phyloP scores from a whole-genome alignment of 2,113 vertebrate species.

The Seriola dumerili region DNA sequence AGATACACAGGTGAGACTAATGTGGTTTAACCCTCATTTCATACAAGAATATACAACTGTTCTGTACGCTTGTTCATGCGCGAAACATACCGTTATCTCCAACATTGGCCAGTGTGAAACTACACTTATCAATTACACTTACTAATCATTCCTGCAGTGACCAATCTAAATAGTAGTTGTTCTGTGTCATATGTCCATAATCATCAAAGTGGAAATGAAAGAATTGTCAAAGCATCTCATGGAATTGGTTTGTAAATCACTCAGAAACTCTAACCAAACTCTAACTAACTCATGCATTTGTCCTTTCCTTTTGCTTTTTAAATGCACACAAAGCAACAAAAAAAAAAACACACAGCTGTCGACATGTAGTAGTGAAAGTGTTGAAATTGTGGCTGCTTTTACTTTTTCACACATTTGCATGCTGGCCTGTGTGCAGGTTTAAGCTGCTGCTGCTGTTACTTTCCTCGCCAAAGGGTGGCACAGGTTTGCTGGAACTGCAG shows the following conservation, averaged over 20 bases:
- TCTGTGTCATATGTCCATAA: background rate
- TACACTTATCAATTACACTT: background rate
- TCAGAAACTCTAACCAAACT: background rate
- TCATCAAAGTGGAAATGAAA: background rate
- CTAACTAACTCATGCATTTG: too few relatives aligned
- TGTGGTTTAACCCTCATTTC: background rate
- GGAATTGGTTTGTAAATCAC: background rate
- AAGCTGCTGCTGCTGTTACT: background rate
- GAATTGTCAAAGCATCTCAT: background rate
- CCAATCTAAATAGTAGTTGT: too few relatives aligned
- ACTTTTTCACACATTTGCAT: background rate
- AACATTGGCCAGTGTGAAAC: background rate
- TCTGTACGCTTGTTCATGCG: background rate
- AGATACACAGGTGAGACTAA: constrained; percentile 94
- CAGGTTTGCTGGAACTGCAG: constrained; percentile 19
- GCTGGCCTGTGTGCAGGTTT: background rate
- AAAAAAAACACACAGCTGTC: background rate
- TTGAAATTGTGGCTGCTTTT: background rate
- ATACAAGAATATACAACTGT: background rate
- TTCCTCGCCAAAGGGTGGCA: constrained; percentile 41
- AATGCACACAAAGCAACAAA: too few relatives aligned
- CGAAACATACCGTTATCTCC: background rate
- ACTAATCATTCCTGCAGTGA: too few relatives aligned
- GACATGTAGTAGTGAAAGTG: background rate
- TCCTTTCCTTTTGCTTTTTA: background rate